phyloP scores from a whole-genome alignment of 2,797 vertebrate genomes.

The Mareca penelope region DNA sequence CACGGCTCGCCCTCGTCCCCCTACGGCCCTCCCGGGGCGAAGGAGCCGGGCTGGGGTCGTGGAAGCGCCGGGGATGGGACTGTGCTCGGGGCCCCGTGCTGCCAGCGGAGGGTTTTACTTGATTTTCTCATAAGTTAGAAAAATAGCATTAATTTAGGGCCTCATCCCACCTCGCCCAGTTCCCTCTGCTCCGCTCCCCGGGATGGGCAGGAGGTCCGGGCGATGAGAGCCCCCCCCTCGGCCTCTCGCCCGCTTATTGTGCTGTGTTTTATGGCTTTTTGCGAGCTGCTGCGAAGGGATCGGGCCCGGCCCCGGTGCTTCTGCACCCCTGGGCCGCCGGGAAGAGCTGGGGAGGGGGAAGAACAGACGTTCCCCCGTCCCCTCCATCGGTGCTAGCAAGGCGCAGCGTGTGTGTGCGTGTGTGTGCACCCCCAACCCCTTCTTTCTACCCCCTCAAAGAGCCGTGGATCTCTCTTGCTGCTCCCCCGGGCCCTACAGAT shows the following conservation, averaged over 20 bases:
- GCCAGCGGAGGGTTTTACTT: not conserved
- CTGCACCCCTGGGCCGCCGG: not conserved
- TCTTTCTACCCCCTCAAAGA: not conserved
- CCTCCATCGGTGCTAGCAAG: not conserved
- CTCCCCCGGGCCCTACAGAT: not conserved
- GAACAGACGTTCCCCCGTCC: not conserved
- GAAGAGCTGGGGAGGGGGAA: not conserved
- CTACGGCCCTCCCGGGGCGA: too few species aligned
- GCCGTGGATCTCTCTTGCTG: not conserved
- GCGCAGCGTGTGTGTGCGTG: slow-evolving; percentile 32
- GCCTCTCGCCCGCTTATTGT: not conserved
- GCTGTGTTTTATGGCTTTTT: not conserved
- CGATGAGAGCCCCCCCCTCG: not conserved
- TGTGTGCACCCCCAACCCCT: not conserved
- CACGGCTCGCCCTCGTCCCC: not conserved
- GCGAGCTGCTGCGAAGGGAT: not conserved
- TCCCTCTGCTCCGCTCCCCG: not conserved
- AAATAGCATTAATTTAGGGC: not conserved
- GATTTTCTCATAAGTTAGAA: too few species aligned
- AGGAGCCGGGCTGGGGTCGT: not conserved
- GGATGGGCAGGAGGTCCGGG: not conserved
- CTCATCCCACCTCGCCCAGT: too few species aligned
- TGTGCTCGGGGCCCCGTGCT: rapidly evolving
- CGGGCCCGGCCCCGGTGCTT: not conserved
- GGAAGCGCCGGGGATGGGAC: rapidly evolving